Evolutionary conservation across 2,888 invertebrate species (phyloP), one percentile per base, ranked within the genome.

Genomic region (Oegoconia quadripuncta): DNA sequence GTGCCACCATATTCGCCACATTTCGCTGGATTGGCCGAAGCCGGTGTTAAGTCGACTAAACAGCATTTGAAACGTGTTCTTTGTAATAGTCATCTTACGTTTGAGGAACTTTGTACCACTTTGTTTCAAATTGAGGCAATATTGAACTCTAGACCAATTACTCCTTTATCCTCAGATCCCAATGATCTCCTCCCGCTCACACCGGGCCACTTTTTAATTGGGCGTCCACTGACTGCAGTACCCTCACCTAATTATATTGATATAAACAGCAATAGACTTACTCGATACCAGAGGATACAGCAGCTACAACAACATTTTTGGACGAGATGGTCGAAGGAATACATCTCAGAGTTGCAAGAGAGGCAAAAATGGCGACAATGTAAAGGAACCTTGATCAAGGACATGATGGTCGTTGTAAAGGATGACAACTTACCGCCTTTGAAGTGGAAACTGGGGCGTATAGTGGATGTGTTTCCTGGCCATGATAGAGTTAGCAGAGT

Each of bases 141-240:
- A 17, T 20, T 50, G 14, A 55, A 48, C 16, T 48, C 44, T 3
- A 39, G 47, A 1, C 49, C 46, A 9, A 40, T 49, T 3, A 42
- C 46, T 1, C 44, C 46, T 1, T 17, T 49, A 6, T 49, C 52
- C 2, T 41, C 42, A 5, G 23, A 38, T 15, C 41, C 41, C 9
- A 26, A 20, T 4, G 43, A 48, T 23, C 26, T 37, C 1, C 20
- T 27, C 2, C 44, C 48, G 0, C 26, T 51, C 2, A 48, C 43
- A 4, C 46, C 47, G 0, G 46, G 44, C 2, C 43, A 48, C 31
- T 48, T 51, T 27, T n/a, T 48, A 3, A 43, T 51, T 15, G 44
- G 47, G 12, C 13, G 44, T 5, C 35, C 44, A 7, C 23, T 42
- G 1, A 42, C 41, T n/a, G 32, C 42, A 3, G 11, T 46, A 11